These are phyloP conservation scores for Pomacea maculata DNA, from an alignment of 1,140 invertebrate genomes.

Conservation along the genomic window DNA sequence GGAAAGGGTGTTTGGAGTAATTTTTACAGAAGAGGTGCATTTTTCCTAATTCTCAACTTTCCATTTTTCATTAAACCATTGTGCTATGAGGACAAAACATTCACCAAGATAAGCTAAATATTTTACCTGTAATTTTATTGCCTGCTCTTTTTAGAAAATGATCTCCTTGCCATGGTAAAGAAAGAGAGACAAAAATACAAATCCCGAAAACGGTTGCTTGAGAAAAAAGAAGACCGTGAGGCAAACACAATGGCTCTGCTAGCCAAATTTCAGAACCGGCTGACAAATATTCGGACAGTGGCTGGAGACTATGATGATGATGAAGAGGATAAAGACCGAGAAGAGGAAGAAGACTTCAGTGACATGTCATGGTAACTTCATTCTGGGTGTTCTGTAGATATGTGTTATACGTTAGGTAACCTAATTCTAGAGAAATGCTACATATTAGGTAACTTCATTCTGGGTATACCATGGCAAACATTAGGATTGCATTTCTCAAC, in stretches of 20 bases:
- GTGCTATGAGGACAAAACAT: background rate
- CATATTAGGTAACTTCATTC: too few species aligned
- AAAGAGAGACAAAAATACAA: conserved; percentile 83
- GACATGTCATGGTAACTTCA: conserved; percentile 61
- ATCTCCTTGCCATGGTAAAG: conserved; percentile 78
- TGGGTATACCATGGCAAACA: too few species aligned
- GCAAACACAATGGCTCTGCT: conserved; percentile 78
- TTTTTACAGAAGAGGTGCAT: too few species aligned
- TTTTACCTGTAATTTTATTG: conserved; percentile 5
- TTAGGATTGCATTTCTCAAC: too few species aligned
- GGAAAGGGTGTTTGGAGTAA: too few species aligned
- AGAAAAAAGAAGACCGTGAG: conserved; percentile 71
- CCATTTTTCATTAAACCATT: background rate
- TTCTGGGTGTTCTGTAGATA: background rate
- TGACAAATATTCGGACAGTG: conserved; percentile 71
- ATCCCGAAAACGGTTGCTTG: conserved; percentile 69
- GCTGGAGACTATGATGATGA: conserved; percentile 61
- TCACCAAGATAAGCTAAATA: background rate
- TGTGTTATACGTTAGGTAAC: background rate
- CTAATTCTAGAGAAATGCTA: too few species aligned
- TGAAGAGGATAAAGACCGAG: conserved; percentile 58
- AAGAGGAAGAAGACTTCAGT: conserved; percentile 55
- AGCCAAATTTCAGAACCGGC: conserved; percentile 83
- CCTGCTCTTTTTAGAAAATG: conserved; percentile 63
- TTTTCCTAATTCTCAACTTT: background rate